These are phyloP conservation scores for Heptranchias perlo DNA, from an alignment of 2,113 vertebrate species.

Conservation along the genomic window DNA sequence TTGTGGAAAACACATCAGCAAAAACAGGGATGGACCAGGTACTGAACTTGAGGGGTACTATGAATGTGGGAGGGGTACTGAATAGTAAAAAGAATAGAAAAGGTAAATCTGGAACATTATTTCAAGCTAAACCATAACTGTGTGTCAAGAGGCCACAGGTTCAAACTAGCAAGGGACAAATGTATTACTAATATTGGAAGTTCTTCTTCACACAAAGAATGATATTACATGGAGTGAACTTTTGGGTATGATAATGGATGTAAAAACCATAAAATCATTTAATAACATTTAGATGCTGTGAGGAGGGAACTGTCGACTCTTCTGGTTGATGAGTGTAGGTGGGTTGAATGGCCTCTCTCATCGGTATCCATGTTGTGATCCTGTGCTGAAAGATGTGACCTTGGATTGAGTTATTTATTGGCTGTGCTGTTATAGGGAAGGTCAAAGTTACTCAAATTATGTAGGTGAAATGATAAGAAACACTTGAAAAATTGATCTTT, in stretches of 20 bases:
- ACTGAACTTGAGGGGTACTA: neutral
- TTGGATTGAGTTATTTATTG: neutral
- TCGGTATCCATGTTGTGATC: neutral
- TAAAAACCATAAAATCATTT: neutral
- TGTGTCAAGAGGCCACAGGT: neutral
- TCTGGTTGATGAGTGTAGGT: neutral
- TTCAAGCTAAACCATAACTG: neutral
- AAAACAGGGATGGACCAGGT: neutral
- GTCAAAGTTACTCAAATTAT: neutral
- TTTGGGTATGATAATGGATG: neutral
- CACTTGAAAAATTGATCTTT: neutral
- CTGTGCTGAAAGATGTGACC: neutral
- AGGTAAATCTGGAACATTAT: neutral
- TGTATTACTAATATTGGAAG: too few species aligned
- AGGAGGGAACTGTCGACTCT: neutral
- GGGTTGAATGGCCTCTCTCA: neutral
- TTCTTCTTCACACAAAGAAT: neutral
- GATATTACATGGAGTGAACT: too few species aligned
- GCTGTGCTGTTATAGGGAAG: neutral
- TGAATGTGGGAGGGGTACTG: neutral
- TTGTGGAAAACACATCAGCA: too few species aligned
- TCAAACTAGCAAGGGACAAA: neutral
- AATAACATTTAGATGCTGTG: neutral
- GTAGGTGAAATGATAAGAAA: neutral
- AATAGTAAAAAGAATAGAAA: too few species aligned